phyloP scores from a whole-genome alignment of 1,140 invertebrate species.

The Solen grandis region DNA sequence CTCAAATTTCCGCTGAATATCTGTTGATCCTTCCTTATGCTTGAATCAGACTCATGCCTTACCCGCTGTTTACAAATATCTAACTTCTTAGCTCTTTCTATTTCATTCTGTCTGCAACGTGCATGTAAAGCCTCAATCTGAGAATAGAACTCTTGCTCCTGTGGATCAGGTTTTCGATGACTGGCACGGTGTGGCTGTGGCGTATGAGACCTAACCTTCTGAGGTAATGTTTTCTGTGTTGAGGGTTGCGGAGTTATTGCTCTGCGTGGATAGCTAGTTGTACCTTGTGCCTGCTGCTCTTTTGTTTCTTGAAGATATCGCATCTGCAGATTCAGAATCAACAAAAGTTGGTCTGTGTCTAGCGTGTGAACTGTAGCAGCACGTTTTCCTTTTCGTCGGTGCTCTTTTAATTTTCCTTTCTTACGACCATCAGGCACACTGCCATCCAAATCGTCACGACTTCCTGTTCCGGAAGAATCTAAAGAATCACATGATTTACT shows the following conservation, averaged over 20 bases:
- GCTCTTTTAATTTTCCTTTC: conserved; percentile 68
- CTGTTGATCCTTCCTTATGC: too few species aligned
- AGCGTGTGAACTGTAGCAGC: conserved; percentile 74
- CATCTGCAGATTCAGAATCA: conserved; percentile 75
- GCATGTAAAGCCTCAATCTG: conserved; percentile 24
- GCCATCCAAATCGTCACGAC: conserved; percentile 8
- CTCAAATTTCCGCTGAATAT: too few species aligned
- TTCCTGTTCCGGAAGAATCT: conserved; percentile 47
- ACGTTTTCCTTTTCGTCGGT: conserved; percentile 64
- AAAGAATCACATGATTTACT: conserved; percentile 64
- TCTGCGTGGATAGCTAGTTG: conserved; percentile 18
- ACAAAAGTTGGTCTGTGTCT: conserved; percentile 72
- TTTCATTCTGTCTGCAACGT: not conserved
- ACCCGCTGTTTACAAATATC: not conserved
- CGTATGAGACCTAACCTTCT: conserved; percentile 68
- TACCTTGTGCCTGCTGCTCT: conserved; percentile 51
- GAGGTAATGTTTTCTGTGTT: conserved; percentile 58
- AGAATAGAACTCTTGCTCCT: conserved; percentile 4
- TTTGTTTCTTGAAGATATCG: conserved; percentile 72
- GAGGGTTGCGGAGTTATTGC: conserved; percentile 60
- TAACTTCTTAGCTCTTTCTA: not conserved
- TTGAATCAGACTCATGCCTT: not conserved
- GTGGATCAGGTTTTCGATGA: conserved; percentile 8
- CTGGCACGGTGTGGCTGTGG: conserved; percentile 62
- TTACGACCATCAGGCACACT: conserved; percentile 38